Base-by-base conservation (phyloP, 2,797 vertebrate species). In the Corythornis leucogaster region DNA sequence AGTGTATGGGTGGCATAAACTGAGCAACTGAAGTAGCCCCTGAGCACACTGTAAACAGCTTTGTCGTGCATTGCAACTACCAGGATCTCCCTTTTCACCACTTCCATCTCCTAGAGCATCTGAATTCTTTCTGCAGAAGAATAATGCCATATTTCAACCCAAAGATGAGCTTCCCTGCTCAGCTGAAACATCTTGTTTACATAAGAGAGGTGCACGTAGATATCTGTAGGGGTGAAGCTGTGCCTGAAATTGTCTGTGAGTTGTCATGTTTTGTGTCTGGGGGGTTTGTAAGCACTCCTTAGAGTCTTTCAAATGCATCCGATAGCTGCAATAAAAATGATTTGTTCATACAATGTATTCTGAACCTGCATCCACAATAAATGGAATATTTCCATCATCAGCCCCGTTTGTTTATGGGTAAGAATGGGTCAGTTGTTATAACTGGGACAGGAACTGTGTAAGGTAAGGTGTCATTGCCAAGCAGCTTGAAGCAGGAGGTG, bases 321-420 rank as follows among this genome's bases (percentile, higher is more conserved):
- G 5, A 97, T 96, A 92, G 96, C 95, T 98, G 98, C 97, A 98
- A 98, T 98, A 97, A 97, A 98, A 98, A 95, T 81, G 58, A 57
- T 97, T 97, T 97, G 97, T 98, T 98, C 97, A 82, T 98, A 97
- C 97, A 97, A 97, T 98, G 98, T 99, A 98, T 97, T 98, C 97
- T 98, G 98, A 98, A 98, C 98, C 98, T 98, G 97, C 98, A 98
- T 98, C 98, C 98, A 98, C 98, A 99, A 99, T 99, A 99, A 99
- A 99, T 98, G 98, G 97, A 98, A 94, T 98, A 98, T 98, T 97
- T 98, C 97, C 97, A 97, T 92, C 94, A 64, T 55, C 79, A 93
- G 71, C 67, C 83, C 91, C 33, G 45, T 18, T 87, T 90, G 64
- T 90, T 89, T 79, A 83, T 94, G 73, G 33, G 59, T 20, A 80